Conservation (phyloP, 2,113 vertebrate species). For the Mus spicilegus region DNA sequence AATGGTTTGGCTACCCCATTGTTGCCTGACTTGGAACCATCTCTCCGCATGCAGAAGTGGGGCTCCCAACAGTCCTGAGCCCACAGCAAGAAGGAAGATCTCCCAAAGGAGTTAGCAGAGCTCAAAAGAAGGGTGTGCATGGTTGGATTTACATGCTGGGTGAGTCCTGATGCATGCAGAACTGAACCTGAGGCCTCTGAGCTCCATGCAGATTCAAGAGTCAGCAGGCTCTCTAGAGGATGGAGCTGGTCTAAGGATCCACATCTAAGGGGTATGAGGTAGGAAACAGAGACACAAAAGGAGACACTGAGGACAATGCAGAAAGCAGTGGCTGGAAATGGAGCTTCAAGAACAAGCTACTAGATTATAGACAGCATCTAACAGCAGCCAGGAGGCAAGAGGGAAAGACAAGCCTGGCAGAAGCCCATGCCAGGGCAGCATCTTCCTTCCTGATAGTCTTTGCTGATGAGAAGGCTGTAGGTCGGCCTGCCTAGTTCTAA, state of each 20-base stretch:
- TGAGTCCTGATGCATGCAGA: accelerated
- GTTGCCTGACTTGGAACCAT: background rate
- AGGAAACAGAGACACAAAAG: background rate
- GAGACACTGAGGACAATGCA: background rate
- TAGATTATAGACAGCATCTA: background rate
- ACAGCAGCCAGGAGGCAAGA: background rate
- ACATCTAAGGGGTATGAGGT: background rate
- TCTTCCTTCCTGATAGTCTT: background rate
- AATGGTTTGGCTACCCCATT: background rate
- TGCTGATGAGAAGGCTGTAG: background rate
- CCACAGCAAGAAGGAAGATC: background rate
- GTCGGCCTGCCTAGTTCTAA: background rate
- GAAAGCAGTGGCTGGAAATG: background rate
- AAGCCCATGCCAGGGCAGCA: background rate
- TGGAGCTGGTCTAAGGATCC: background rate
- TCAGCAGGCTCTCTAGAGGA: background rate
- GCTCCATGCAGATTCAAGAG: background rate
- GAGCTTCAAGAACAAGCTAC: background rate
- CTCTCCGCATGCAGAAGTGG: background rate
- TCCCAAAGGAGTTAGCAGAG: background rate
- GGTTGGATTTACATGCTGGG: background rate
- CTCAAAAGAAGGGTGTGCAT: background rate
- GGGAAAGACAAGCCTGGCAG: background rate
- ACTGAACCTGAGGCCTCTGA: background rate
- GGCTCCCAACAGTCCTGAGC: background rate